A percentile compares a stretch with the other conserved stretches of the same genome.
These are phyloP conservation scores for Hirtodrosophila alboralis DNA, from an alignment of 2,888 invertebrate genomes.

Conservation along the genomic window DNA sequence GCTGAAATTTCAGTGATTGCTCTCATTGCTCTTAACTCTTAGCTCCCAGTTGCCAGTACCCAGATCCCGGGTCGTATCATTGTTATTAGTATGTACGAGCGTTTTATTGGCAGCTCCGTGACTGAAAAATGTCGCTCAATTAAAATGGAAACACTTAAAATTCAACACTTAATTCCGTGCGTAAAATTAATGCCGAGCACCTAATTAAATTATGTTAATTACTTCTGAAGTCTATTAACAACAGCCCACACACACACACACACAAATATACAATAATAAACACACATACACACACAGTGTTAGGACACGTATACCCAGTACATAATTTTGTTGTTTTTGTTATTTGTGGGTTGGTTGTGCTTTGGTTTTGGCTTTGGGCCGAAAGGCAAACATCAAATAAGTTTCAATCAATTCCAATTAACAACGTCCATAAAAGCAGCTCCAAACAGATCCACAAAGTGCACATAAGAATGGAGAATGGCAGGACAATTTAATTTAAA, in stretches of 20 bases:
- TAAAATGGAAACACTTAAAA: slow-evolving; percentile 79
- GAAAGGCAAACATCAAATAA: slow-evolving; percentile 76
- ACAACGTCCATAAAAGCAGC: slow-evolving; percentile 70
- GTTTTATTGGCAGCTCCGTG: slow-evolving; percentile 61
- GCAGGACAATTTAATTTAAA: slow-evolving; percentile 75
- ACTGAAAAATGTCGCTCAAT: slow-evolving; percentile 76
- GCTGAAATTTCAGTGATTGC: slow-evolving; percentile 22
- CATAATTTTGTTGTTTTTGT: slow-evolving; percentile 20
- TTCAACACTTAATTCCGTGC: slow-evolving; percentile 80
- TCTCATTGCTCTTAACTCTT: slow-evolving; percentile 11
- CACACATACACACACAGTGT: slow-evolving; percentile 4
- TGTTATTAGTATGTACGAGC: slow-evolving; percentile 50
- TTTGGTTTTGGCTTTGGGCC: slow-evolving; percentile 27
- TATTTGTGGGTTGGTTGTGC: slow-evolving; percentile 6
- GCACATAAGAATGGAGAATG: slow-evolving; percentile 68
- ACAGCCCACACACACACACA: slow-evolving; percentile 27
- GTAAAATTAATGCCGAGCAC: slow-evolving; percentile 81
- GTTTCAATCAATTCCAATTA: slow-evolving; percentile 79
- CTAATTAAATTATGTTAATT: slow-evolving; percentile 79
- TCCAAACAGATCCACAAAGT: slow-evolving; percentile 67
- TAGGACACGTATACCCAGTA: slow-evolving; percentile 9
- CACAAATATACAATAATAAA: not conserved
- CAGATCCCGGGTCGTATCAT: slow-evolving; percentile 22
- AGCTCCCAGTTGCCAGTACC: slow-evolving; percentile 11
- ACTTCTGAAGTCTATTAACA: slow-evolving; percentile 76